Base-by-base conservation (phyloP, 92 coral and sea anemone genomes). In the Paragorgia papillata region DNA sequence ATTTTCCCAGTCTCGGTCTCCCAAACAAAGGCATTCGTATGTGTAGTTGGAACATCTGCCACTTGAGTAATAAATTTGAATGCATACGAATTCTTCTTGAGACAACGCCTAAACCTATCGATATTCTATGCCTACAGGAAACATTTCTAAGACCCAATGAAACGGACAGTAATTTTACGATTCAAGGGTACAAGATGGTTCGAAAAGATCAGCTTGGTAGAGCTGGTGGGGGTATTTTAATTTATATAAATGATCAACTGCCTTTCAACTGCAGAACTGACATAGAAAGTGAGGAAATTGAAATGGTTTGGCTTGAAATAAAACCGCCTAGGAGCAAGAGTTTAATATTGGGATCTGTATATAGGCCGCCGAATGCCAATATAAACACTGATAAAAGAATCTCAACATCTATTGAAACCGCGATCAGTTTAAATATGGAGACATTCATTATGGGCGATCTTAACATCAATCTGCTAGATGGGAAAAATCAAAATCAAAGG, bases 191-290 rank as follows among this genome's bases (percentile, higher is more conserved):
- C 43, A 37, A 37, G 43, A 37, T 37, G 43, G 6, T 37, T 12
- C 43, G 43, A 37, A 37, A 15, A 7, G 53, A 15, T 46, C 9
- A n/a, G 9, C 9, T 46, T 15, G 53, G n/a, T 46, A 46, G 53
- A 46, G 53, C 53, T 46, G 53, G 53, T 46, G 53, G 53, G n/a
- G 43, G 53, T 6, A 46, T 46, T 46, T n/a, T 46, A 46, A 46
- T 46, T 15, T 46, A 6, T 46, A 46, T 46, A 7, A 46, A 7
- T 6, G n/a, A 46, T 15, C 53, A 46, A 46, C n/a, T 46, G 2
- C 53, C 53, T 46, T 46, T 46, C 53, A 15, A 15, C n/a, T 46
- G n/a, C 53, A 6, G 53, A 46, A 46, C 53, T 46, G 53, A 46
- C n/a, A 6, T 46, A 46, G 53, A 46, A 46, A 46, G 14, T 2